These are phyloP conservation scores for Dromas ardeola DNA, from an alignment of 2,113 vertebrate species.

Conservation along the genomic window DNA sequence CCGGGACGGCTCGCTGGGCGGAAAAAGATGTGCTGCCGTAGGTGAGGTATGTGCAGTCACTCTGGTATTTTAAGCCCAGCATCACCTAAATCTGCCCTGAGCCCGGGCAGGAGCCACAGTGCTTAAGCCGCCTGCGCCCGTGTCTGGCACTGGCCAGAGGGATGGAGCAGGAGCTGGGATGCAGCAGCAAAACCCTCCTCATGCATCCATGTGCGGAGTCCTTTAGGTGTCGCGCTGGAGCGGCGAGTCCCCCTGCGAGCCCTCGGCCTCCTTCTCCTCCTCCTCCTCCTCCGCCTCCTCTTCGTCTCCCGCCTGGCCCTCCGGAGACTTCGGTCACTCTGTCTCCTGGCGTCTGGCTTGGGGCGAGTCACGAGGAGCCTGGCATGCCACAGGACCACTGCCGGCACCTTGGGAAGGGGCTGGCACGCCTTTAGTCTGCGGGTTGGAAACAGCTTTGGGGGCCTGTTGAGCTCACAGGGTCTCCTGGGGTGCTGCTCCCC, in stretches of 20 bases:
- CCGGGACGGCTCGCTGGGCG: accelerated
- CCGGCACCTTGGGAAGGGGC: neutral
- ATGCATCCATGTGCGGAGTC: neutral
- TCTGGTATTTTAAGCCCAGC: neutral
- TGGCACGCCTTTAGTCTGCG: neutral
- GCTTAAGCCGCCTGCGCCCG: accelerated
- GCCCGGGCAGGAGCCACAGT: neutral
- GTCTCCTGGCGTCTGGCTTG: neutral
- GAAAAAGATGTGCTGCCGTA: accelerated
- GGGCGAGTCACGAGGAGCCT: neutral
- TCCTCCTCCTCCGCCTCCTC: neutral
- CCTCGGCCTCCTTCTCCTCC: neutral
- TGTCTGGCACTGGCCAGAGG: accelerated
- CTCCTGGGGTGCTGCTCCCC: neutral
- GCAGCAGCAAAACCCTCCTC: neutral
- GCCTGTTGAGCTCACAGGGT: accelerated
- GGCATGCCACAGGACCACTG: neutral
- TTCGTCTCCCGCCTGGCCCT: neutral
- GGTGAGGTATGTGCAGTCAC: neutral
- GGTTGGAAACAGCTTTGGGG: neutral
- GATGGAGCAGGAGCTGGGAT: neutral
- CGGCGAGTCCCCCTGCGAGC: neutral
- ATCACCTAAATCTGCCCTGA: neutral
- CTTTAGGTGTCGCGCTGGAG: slow-evolving; percentile 50
- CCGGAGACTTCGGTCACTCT: neutral